These are phyloP conservation scores for Ligdia adustata DNA, from an alignment of 2,888 invertebrate genomes.

Conservation along the genomic window DNA sequence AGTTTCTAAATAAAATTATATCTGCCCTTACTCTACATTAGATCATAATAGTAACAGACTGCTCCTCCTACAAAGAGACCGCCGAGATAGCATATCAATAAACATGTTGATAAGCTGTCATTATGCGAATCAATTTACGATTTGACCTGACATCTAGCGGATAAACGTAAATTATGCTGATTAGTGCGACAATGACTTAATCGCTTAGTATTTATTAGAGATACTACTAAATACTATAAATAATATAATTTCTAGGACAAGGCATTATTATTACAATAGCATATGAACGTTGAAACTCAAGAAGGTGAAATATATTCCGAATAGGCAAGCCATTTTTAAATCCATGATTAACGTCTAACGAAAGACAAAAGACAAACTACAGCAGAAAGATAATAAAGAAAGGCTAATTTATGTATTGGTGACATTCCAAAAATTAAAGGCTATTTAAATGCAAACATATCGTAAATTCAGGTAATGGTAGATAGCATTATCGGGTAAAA, in stretches of 20 bases:
- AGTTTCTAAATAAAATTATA: no score
- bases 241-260: no score
- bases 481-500: conserved; percentile 28
- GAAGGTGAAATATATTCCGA: no score
- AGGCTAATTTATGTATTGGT: conserved; percentile 36
- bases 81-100: conserved; percentile 49
- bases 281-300: no score
- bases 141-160: conserved; percentile 49
- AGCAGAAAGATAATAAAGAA: conserved; percentile 24
- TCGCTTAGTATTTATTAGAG: no score
- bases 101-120: conserved; percentile 43
- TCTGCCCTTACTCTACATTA: conserved; percentile 3
- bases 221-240: no score
- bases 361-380: no score
- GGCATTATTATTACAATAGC: no score
- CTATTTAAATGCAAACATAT: conserved; percentile 37
- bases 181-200: not conserved
- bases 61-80: conserved; percentile 46
- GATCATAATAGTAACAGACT: no score
- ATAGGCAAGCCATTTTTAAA: no score
- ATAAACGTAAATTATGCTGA: conserved; percentile 21
- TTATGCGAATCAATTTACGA: conserved; percentile 68
- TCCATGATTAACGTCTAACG: no score
- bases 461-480: conserved; percentile 21
- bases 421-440: conserved; percentile 26